Evolutionary conservation across 2,888 invertebrate species (phyloP).

Genomic region (Phalera bucephala): DNA sequence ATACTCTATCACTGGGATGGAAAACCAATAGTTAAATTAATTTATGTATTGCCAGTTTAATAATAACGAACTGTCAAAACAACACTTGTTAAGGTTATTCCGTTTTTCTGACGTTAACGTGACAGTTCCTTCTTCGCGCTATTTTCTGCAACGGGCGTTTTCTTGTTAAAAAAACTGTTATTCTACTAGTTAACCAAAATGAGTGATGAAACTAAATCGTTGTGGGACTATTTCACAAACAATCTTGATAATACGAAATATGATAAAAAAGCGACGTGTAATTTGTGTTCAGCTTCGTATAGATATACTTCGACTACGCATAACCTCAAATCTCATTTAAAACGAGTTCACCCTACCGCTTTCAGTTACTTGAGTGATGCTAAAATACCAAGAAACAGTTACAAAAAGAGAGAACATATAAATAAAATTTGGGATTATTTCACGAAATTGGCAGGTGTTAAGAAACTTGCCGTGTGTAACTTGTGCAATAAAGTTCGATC

Average conservation of each 20-base stretch:
- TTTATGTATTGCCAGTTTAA: no score
- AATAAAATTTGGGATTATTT: not conserved
- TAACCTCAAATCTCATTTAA: conserved; percentile 2
- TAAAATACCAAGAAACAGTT: no score
- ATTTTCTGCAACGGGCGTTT: no score
- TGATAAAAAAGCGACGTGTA: conserved; percentile 6
- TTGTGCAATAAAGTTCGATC: conserved; percentile 10
- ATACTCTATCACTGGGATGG: no score
- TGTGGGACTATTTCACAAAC: conserved; percentile 18
- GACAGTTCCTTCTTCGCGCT: no score
- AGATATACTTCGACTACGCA: not conserved
- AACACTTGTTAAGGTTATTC: no score
- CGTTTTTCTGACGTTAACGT: no score
- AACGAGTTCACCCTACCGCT: not conserved
- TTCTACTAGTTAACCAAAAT: conserved; percentile 1
- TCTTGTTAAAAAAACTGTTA: no score
- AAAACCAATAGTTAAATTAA: no score
- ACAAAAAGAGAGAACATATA: no score
- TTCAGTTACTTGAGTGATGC: no score
- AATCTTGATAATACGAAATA: not conserved
- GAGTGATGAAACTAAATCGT: not conserved
- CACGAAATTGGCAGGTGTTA: not conserved
- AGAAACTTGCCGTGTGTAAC: conserved; percentile 7
- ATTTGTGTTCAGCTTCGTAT: conserved; percentile 2
- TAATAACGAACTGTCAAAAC: no score